These are phyloP conservation scores for Acronicta leporina DNA, from an alignment of 2,888 invertebrate genomes.

Conservation along the genomic window DNA sequence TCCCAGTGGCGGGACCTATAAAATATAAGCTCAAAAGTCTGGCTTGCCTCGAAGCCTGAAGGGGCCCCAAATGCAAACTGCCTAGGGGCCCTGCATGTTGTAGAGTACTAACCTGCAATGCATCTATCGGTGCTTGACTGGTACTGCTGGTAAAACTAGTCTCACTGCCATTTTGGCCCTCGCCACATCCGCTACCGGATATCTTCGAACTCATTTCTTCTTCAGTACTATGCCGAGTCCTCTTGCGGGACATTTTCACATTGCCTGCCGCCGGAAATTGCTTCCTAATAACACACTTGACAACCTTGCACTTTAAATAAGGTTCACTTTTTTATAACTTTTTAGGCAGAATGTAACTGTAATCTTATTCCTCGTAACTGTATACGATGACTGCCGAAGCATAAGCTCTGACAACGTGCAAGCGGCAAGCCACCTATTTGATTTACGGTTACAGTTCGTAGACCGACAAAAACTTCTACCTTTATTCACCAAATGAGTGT, in stretches of 20 bases:
- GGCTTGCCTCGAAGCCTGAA: no score
- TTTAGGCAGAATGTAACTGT: conserved; percentile 18
- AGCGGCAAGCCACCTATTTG: conserved; percentile 34
- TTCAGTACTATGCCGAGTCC: conserved; percentile 69
- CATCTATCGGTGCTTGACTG: conserved; percentile 62
- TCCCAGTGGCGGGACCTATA: no score
- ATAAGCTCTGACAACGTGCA: conserved; percentile 32
- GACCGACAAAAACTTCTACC: conserved; percentile 20
- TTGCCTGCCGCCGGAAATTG: conserved; percentile 56
- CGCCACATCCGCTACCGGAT: conserved; percentile 67
- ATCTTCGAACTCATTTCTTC: conserved; percentile 79
- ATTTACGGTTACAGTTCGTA: conserved; percentile 43
- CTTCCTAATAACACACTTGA: conserved; percentile 21
- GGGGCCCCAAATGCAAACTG: no score
- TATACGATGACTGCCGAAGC: conserved; percentile 29
- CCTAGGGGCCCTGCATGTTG: no score
- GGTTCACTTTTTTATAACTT: conserved; percentile 18
- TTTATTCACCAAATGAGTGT: conserved; percentile 3
- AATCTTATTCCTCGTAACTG: conserved; percentile 22
- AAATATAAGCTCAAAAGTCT: no score
- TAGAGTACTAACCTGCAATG: conserved; percentile 65
- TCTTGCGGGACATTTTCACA: conserved; percentile 86
- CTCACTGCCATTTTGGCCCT: conserved; percentile 75
- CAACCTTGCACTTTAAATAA: conserved; percentile 7
- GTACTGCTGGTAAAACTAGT: conserved; percentile 69